phyloP scores from a whole-genome alignment of 2,888 invertebrate genomes.

The Sabellastarte sp. region DNA sequence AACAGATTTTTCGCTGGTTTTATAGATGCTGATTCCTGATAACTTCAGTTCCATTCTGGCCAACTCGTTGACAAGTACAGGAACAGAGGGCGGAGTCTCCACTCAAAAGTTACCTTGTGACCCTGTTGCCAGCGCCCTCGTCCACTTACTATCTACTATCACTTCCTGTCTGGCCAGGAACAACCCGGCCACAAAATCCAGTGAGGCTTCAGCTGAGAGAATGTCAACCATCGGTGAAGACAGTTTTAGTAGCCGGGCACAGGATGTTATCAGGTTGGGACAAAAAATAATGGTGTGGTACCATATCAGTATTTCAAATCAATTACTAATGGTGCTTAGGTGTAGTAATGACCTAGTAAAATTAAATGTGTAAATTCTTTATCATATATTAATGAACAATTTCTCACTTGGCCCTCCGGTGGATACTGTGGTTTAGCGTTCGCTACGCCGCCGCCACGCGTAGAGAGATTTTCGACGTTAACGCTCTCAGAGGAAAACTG shows the following conservation, averaged over 20 bases:
- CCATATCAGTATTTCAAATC: no score
- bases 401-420: no score
- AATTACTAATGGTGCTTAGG: no score
- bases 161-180: conserved; percentile 51
- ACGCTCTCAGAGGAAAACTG: no score
- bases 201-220: conserved; percentile 45
- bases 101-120: conserved; percentile 39
- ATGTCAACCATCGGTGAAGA: conserved; percentile 44
- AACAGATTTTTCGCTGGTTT: no score
- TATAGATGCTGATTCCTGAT: neutral
- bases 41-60: neutral
- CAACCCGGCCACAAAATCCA: conserved; percentile 34
- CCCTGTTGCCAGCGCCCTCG: conserved; percentile 49
- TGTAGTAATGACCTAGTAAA: no score
- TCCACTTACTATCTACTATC: conserved; percentile 46
- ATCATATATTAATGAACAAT: no score
- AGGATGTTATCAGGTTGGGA: conserved; percentile 58
- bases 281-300: no score
- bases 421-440: no score
- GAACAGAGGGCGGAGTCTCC: neutral
- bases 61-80: neutral
- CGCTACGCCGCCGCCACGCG: no score
- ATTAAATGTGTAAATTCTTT: no score
- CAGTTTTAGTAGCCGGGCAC: conserved; percentile 47
- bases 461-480: no score